Evolutionary conservation across 2,888 invertebrate species (phyloP).

Genomic region (Mythimna lalbum): DNA sequence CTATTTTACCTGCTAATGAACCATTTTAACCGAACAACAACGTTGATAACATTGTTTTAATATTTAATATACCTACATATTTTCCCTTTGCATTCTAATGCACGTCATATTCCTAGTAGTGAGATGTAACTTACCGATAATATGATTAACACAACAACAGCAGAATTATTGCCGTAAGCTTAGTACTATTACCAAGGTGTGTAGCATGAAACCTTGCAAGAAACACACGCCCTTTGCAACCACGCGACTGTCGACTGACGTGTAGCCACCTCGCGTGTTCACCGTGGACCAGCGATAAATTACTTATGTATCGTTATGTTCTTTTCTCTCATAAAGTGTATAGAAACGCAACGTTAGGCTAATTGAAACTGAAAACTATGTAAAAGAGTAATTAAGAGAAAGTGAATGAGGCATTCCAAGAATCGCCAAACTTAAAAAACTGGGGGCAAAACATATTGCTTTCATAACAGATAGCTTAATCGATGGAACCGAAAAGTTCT

Average conservation of each 20-base stretch:
- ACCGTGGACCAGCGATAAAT: conserved; percentile 53
- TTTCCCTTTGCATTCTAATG: conserved; percentile 42
- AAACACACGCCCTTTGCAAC: conserved; percentile 57
- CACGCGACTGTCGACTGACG: conserved; percentile 41
- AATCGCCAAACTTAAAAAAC: too few species aligned
- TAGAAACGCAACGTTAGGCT: conserved; percentile 21
- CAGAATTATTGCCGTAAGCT: conserved; percentile 46
- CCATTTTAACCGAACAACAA: conserved; percentile 33
- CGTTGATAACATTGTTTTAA: conserved; percentile 50
- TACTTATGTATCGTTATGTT: conserved; percentile 56
- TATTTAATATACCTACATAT: conserved; percentile 5
- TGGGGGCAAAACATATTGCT: too few species aligned
- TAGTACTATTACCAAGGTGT: conserved; percentile 48
- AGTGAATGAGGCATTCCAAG: background rate
- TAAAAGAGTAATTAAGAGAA: background rate
- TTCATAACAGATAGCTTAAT: too few species aligned
- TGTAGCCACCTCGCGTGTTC: conserved; percentile 61
- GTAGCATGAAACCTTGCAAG: conserved; percentile 60
- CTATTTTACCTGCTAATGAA: conserved; percentile 49
- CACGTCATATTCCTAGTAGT: conserved; percentile 29
- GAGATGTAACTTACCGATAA: conserved; percentile 52
- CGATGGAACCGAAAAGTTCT: too few species aligned
- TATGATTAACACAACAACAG: conserved; percentile 51
- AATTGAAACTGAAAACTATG: conserved; percentile 27
- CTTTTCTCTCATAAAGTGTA: conserved; percentile 38